Percentiles rank a stretch among this genome's conserved stretches.
Conservation (phyloP, 2,888 invertebrate species). For the Piscicola geometra region DNA sequence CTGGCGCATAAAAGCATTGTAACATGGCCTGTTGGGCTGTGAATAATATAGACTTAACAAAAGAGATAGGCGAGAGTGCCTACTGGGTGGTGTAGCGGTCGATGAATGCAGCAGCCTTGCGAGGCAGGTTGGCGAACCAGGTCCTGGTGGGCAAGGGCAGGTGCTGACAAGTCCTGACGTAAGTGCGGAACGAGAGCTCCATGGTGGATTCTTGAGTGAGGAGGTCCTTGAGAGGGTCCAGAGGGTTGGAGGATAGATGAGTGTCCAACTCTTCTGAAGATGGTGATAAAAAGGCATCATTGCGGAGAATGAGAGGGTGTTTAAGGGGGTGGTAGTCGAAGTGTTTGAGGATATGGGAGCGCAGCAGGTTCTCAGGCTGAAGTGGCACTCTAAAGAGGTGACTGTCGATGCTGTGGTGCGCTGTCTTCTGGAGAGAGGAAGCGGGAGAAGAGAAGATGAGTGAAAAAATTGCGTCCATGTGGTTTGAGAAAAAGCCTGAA, state of each 20-base stretch:
- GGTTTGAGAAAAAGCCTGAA: neutral
- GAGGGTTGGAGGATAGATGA: no score
- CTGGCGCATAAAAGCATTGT: neutral
- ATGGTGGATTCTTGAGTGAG: neutral
- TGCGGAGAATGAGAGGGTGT: neutral
- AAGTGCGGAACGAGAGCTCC: conserved; percentile 65
- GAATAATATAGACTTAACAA: neutral
- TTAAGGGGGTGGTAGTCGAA: neutral
- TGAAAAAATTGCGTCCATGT: neutral
- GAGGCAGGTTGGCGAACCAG: conserved; percentile 70
- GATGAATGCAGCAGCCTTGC: conserved; percentile 65
- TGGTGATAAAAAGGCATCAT: no score
- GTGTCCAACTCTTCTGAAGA: no score
- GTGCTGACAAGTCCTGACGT: conserved; percentile 63
- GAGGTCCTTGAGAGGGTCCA: no score
- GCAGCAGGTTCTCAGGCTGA: neutral
- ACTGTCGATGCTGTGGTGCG: neutral
- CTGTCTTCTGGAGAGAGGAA: neutral
- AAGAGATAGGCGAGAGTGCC: conserved; percentile 59
- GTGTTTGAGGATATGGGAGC: neutral
- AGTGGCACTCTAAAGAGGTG: no score
- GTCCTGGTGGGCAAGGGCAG: conserved; percentile 71
- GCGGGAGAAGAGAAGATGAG: neutral
- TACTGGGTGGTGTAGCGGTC: conserved; percentile 63
- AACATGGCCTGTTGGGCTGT: neutral